Evolutionary conservation across 2,888 invertebrate genomes (phyloP).

Genomic region (Lithophane semibrunnea): DNA sequence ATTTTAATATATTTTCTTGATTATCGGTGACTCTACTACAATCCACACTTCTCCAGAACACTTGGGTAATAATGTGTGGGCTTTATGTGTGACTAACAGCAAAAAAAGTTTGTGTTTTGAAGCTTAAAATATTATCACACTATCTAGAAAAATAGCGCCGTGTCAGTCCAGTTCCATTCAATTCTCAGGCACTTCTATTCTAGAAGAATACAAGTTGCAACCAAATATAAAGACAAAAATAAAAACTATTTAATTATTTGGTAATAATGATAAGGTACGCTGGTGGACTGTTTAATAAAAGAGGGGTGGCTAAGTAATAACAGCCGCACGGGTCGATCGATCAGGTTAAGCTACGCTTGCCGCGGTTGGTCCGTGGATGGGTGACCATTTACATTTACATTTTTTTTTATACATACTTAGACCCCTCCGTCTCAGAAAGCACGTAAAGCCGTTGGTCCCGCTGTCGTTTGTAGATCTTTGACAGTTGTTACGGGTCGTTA

Average conservation of each 20-base stretch:
- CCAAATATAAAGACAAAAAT: background rate
- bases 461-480: no score
- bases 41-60: conserved; percentile 76
- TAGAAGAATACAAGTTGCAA: background rate
- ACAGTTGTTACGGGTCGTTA: no score
- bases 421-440: no score
- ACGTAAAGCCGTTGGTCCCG: no score
- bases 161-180: background rate
- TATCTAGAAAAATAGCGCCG: background rate
- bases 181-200: background rate
- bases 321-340: no score
- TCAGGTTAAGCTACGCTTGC: no score
- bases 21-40: conserved; percentile 79
- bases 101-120: conserved; percentile 7
- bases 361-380: no score
- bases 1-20: conserved; percentile 70
- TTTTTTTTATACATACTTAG: no score
- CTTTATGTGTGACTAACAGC: conserved; percentile 52
- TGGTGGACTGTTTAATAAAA: background rate
- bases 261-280: background rate
- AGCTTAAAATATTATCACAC: conserved; percentile 27
- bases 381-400: no score
- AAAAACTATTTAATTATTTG: background rate
- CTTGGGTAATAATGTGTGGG: conserved; percentile 82
- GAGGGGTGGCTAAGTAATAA: no score